Conservation (phyloP, 2,888 invertebrate genomes). For the Seira ritae region DNA sequence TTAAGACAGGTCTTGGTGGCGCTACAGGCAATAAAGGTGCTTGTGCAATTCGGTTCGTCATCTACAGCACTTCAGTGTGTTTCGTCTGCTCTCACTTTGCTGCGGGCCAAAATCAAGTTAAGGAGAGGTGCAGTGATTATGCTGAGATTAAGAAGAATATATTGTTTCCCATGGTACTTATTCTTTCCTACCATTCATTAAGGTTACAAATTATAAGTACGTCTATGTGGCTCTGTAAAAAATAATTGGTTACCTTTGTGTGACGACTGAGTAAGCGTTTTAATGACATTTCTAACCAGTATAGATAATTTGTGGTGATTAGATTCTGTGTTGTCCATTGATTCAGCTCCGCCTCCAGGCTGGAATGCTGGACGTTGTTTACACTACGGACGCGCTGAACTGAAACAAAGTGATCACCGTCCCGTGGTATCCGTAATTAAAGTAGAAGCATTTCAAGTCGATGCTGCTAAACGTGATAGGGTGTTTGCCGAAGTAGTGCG, state of each 20-base stretch:
- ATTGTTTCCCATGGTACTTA: conserved; percentile 87
- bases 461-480: conserved; percentile 84
- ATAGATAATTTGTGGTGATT: conserved; percentile 66
- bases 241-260: too few relatives aligned
- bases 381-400: conserved; percentile 94
- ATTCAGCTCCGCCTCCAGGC: conserved; percentile 76
- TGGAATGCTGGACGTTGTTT: conserved; percentile 88
- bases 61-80: conserved; percentile 95
- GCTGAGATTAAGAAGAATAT: conserved; percentile 95
- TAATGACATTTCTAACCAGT: conserved; percentile 24
- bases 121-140: conserved; percentile 97
- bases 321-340: conserved; percentile 63
- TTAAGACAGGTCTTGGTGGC: conserved; percentile 98
- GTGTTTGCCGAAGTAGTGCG: conserved; percentile 90
- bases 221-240: too few relatives aligned
- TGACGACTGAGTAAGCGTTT: conserved; percentile 78
- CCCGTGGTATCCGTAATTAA: conserved; percentile 96
- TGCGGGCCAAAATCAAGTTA: conserved; percentile 97
- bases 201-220: too few relatives aligned
- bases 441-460: conserved; percentile 88
- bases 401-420: conserved; percentile 98
- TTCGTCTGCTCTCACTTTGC: conserved; percentile 99
- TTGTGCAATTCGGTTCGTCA: conserved; percentile 92
- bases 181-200: not conserved
- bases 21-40: conserved; percentile 99